phyloP scores from a whole-genome alignment of 2,113 vertebrate genomes.

The Sus scrofa region T2T-Sscrofa CM000820.6:74804001-74804500 shows the following conservation, averaged over 20 bases:
- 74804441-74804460: not conserved
- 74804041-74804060: not conserved
- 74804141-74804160: not conserved
- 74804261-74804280: constrained; percentile 22
- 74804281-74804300: constrained; percentile 12
- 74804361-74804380: not conserved
- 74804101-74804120: not conserved
- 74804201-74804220: not conserved
- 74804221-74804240: not conserved
- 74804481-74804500: not conserved
- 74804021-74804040: too few species aligned
- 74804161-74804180: not conserved
- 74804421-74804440: not conserved
- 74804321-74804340: not conserved
- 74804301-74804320: constrained; percentile 50
- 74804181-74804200: not conserved
- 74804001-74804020: too few species aligned
- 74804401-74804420: not conserved
- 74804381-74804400: not conserved
- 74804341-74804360: not conserved
- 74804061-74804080: not conserved
- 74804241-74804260: not conserved
- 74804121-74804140: not conserved
- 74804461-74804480: not conserved
- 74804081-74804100: not conserved